phyloP scores from a whole-genome alignment of 2,113 vertebrate species.

The Etheostoma spectabile region DNA sequence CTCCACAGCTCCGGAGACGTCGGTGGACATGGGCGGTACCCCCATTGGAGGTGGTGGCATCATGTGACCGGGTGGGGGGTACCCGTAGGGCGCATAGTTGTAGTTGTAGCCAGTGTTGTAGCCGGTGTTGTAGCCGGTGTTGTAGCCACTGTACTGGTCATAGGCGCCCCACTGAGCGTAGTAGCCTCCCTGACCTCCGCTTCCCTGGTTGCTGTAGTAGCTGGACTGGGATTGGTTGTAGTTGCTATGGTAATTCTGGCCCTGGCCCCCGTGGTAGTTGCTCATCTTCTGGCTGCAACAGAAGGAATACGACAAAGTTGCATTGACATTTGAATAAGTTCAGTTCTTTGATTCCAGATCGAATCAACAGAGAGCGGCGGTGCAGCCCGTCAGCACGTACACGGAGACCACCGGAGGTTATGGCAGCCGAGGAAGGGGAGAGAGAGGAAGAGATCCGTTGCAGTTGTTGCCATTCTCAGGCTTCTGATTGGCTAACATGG shows the following conservation, averaged over 20 bases:
- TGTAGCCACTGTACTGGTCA: slow-evolving; percentile 84
- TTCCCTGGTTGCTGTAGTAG: slow-evolving; percentile 82
- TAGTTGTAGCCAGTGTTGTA: slow-evolving; percentile 82
- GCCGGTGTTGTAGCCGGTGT: slow-evolving; percentile 75
- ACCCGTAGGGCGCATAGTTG: slow-evolving; percentile 83
- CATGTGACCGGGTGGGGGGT: slow-evolving; percentile 82
- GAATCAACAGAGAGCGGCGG: background rate
- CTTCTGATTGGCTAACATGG: too few species aligned
- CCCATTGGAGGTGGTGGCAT: slow-evolving; percentile 81
- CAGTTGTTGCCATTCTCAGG: too few species aligned
- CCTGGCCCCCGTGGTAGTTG: slow-evolving; percentile 84
- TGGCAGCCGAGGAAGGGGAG: too few species aligned
- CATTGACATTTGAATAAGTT: background rate
- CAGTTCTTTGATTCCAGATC: background rate
- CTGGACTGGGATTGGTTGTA: slow-evolving; percentile 79
- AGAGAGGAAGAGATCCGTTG: too few species aligned
- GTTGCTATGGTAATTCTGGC: slow-evolving; percentile 82
- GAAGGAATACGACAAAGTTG: background rate
- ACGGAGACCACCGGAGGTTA: too few species aligned
- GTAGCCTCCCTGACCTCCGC: slow-evolving; percentile 61
- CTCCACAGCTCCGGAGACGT: slow-evolving; percentile 73
- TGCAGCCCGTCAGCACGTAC: too few species aligned
- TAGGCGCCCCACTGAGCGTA: slow-evolving; percentile 88
- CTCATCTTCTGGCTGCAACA: slow-evolving; percentile 84
- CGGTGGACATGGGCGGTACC: slow-evolving; percentile 72